A percentile compares a stretch with the other conserved stretches of the same genome.
phyloP scores from a whole-genome alignment of 2,888 invertebrate species.

The Ormia ochracea region DNA sequence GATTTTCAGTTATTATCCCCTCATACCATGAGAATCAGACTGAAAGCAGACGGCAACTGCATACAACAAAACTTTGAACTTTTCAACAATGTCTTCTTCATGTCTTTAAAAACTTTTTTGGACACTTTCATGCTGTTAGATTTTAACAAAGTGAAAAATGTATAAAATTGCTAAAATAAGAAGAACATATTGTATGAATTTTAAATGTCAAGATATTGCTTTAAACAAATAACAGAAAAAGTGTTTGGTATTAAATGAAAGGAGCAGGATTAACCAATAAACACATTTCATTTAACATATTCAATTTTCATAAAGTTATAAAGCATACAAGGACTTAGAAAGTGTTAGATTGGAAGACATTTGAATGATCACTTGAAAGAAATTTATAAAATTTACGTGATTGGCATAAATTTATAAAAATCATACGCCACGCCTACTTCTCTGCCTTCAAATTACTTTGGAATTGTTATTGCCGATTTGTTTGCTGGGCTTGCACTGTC shows the following conservation, averaged over 20 bases:
- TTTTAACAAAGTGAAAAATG: slow-evolving; percentile 18
- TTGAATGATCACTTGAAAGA: too few relatives aligned
- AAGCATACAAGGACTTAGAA: too few relatives aligned
- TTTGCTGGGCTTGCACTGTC: too few relatives aligned
- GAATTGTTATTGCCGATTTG: too few relatives aligned
- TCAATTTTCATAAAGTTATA: not conserved
- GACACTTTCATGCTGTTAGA: slow-evolving; percentile 53
- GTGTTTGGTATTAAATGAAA: not conserved
- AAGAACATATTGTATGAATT: slow-evolving; percentile 59
- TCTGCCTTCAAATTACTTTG: too few relatives aligned
- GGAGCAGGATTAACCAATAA: not conserved
- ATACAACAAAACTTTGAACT: slow-evolving; percentile 46
- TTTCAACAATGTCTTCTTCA: slow-evolving; percentile 50
- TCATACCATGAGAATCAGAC: slow-evolving; percentile 4
- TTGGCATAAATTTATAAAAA: too few relatives aligned
- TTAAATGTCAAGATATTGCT: slow-evolving; percentile 48
- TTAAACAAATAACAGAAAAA: slow-evolving; percentile 26
- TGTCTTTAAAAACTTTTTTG: slow-evolving; percentile 47
- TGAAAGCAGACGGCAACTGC: slow-evolving; percentile 32
- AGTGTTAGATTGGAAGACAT: too few relatives aligned
- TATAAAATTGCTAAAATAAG: not conserved
- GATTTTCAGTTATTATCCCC: slow-evolving; percentile 11
- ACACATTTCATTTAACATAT: not conserved
- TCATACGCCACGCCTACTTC: too few relatives aligned
- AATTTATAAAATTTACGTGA: too few relatives aligned